Evolutionary conservation across 1,140 invertebrate genomes (phyloP), one percentile per base, ranked within the genome.

Genomic region (Drosophila ambigua): DNA sequence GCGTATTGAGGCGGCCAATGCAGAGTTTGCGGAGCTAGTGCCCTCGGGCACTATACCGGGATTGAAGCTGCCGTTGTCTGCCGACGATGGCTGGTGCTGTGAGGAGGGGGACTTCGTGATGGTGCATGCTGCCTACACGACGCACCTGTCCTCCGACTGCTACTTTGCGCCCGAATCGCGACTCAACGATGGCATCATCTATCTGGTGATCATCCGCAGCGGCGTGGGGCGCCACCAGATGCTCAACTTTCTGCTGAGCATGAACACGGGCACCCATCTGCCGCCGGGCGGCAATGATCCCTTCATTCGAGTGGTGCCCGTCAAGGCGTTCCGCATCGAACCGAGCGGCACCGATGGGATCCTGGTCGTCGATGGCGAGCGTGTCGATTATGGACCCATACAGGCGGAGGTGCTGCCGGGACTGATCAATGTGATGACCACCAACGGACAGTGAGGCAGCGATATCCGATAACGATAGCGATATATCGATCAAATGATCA

Each of bases 301-400:
- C 16, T 92, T 93, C 60, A 92, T 94, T 16, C 92, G 96, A 80
- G 94, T 97, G 92, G 93, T 98, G 51, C 95, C 97, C 0, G 97
- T 98, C 0, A 94, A 94, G 62, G 98, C 97, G 0, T 98, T 99
- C 91, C 94, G 98, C 48, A 94, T 99, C 77, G 97, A 98, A 79
- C 98, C 98, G 0, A 85, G 92, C 2, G 93, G 93, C n/a, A 77
- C 79, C 44, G 82, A 81, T 23, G 97, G 97, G 2, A 94, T 97
- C 69, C 93, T 99, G 13, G 97, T 97, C 2, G 95, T 99, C 1
- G 98, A 99, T 92, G 98, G 98, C 5, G 98, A 99, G 89, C 93
- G 95, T 20, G 95, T 98, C 2, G 95, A 96, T 24, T 97, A 96
- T 82, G 96, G 96, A 4, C 95, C 97, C 0, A 93, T 96, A 28